Conservation (phyloP, 2,888 invertebrate species). For the Andrena hattorfiana region DNA sequence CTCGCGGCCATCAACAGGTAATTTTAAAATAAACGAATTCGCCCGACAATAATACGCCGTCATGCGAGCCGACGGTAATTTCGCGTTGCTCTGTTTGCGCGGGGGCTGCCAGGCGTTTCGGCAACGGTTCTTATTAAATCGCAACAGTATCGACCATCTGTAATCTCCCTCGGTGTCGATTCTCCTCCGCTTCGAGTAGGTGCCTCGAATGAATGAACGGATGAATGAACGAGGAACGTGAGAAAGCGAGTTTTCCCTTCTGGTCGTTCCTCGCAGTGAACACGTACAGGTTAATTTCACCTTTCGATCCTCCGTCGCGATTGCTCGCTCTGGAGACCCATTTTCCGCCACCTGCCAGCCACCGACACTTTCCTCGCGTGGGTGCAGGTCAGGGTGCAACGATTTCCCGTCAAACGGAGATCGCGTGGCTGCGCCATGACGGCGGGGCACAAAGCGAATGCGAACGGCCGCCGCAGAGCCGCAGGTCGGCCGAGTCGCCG, state of each 20-base stretch:
- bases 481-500: conserved; percentile 59
- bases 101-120: not conserved
- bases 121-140: conserved; percentile 16
- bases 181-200: not conserved
- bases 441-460: conserved; percentile 57
- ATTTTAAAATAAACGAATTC: conserved; percentile 36
- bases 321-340: conserved; percentile 21
- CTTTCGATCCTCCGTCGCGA: not conserved
- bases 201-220: no score
- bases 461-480: conserved; percentile 41
- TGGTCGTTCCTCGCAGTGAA: not conserved
- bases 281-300: not conserved
- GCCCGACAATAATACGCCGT: conserved; percentile 17
- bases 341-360: conserved; percentile 24
- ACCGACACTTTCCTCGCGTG: conserved; percentile 12
- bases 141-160: not conserved
- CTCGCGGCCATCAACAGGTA: conserved; percentile 53
- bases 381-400: conserved; percentile 59
- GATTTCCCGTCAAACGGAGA: conserved; percentile 65
- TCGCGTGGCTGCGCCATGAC: conserved; percentile 46
- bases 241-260: not conserved
- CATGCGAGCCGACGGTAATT: conserved; percentile 24
- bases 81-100: conserved; percentile 15
- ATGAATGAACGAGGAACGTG: not conserved
- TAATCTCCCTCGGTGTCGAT: not conserved